Percentiles rank a stretch among this genome's conserved stretches.
These are phyloP conservation scores for Rhinoderma darwinii DNA, from an alignment of 2,113 vertebrate species.

Conservation along the genomic window DNA sequence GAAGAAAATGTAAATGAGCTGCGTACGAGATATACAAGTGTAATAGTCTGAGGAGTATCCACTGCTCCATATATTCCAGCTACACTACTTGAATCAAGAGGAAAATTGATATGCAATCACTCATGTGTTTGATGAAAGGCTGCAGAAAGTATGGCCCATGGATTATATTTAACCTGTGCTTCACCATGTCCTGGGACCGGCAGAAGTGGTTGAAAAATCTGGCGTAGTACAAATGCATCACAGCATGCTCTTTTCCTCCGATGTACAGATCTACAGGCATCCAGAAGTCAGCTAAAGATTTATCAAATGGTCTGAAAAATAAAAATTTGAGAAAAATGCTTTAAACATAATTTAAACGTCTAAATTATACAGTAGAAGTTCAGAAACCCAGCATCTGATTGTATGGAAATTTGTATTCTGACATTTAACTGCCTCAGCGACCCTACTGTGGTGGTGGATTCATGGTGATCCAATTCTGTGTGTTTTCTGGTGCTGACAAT, in stretches of 20 bases:
- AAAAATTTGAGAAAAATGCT: slow-evolving; percentile 12
- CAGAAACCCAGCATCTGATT: not conserved
- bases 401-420: too few relatives aligned
- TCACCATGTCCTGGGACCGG: slow-evolving; percentile 82
- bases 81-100: slow-evolving; percentile 33
- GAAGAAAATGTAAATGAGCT: slow-evolving; percentile 28
- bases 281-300: slow-evolving; percentile 84
- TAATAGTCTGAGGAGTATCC: not conserved
- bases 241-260: slow-evolving; percentile 94
- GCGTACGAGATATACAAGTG: not conserved
- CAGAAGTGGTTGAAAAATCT: slow-evolving; percentile 95
- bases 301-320: slow-evolving; percentile 81
- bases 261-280: slow-evolving; percentile 96
- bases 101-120: slow-evolving; percentile 42
- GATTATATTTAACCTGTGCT: slow-evolving; percentile 79
- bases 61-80: not conserved
- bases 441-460: too few relatives aligned
- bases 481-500: too few relatives aligned
- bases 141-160: not conserved
- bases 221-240: slow-evolving; percentile 96
- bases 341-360: not conserved
- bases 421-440: too few relatives aligned
- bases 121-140: slow-evolving; percentile 25
- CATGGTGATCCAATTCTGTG: too few relatives aligned
- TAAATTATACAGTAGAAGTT: not conserved